phyloP scores from a whole-genome alignment of 1,140 invertebrate genomes.

The Popillia japonica region DNA sequence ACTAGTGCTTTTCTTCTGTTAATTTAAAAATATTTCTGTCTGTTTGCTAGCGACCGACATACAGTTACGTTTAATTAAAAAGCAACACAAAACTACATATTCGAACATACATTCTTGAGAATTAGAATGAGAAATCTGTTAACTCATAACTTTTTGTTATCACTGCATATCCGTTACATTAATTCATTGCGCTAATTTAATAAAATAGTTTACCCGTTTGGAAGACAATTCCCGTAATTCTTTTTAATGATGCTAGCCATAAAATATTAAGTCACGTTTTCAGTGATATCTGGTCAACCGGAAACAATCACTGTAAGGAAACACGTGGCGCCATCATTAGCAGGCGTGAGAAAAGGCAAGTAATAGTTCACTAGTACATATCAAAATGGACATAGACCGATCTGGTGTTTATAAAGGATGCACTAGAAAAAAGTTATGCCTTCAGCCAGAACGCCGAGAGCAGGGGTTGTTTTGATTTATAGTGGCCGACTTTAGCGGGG shows the following conservation, averaged over 20 bases:
- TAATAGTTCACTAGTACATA: conserved; percentile 33
- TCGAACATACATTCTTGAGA: too few relatives aligned
- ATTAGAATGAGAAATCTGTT: too few relatives aligned
- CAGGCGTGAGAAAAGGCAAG: conserved; percentile 47
- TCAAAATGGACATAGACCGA: conserved; percentile 35
- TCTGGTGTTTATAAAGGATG: conserved; percentile 36
- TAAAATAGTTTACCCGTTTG: not conserved
- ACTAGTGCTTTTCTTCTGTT: too few relatives aligned
- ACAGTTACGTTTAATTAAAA: too few relatives aligned
- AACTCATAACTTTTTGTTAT: not conserved
- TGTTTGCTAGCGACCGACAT: too few relatives aligned
- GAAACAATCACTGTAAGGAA: conserved; percentile 41
- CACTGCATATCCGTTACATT: not conserved
- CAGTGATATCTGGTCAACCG: conserved; percentile 39
- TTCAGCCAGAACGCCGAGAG: conserved; percentile 17
- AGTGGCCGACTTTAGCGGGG: conserved; percentile 3
- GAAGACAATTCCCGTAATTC: not conserved
- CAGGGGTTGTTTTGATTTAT: conserved; percentile 41
- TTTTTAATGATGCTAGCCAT: conserved; percentile 25
- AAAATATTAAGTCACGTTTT: conserved; percentile 36
- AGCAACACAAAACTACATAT: too few relatives aligned
- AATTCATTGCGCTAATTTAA: conserved; percentile 6
- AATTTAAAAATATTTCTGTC: too few relatives aligned
- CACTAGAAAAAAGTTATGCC: conserved; percentile 33
- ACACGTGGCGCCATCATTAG: conserved; percentile 46